phyloP scores from a whole-genome alignment of 92 coral and sea anemone genomes.

The Heteractis magnifica region DNA sequence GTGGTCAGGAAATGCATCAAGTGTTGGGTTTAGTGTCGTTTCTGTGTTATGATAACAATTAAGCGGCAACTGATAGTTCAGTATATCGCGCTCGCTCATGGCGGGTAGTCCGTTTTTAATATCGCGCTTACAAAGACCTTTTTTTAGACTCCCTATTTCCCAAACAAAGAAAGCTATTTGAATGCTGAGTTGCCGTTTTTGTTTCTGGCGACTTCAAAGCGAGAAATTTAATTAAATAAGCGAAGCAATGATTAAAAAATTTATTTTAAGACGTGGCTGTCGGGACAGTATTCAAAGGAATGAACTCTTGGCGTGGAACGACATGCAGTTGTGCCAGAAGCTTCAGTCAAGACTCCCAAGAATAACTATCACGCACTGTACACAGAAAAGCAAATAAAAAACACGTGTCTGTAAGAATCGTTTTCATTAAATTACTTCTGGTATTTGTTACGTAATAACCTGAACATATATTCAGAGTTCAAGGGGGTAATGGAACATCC shows the following conservation, averaged over 20 bases:
- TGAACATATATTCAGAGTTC: neutral
- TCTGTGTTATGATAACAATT: conserved; percentile 15
- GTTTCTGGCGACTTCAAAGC: conserved; percentile 26
- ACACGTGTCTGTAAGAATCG: neutral
- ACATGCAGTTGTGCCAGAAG: conserved; percentile 9
- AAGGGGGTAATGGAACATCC: conserved; percentile 10
- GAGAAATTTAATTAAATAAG: conserved; percentile 51
- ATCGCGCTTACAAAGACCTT: conserved; percentile 28
- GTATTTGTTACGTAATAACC: neutral
- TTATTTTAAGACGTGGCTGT: conserved; percentile 5
- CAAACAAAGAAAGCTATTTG: conserved; percentile 39
- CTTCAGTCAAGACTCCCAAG: conserved; percentile 3
- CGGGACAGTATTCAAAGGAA: neutral
- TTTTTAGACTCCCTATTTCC: conserved; percentile 15
- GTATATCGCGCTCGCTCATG: conserved; percentile 24
- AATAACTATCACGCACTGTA: conserved; percentile 2
- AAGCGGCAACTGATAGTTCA: conserved; percentile 11
- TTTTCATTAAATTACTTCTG: conserved; percentile 1
- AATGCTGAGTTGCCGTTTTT: conserved; percentile 45
- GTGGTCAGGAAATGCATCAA: conserved; percentile 6
- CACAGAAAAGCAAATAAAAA: neutral
- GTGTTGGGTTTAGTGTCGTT: neutral
- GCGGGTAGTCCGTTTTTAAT: conserved; percentile 36
- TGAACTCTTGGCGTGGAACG: conserved; percentile 28
- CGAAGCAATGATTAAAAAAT: conserved; percentile 24